These are phyloP conservation scores for Heliconius ethilla DNA, from an alignment of 2,888 invertebrate genomes.

Conservation along the genomic window DNA sequence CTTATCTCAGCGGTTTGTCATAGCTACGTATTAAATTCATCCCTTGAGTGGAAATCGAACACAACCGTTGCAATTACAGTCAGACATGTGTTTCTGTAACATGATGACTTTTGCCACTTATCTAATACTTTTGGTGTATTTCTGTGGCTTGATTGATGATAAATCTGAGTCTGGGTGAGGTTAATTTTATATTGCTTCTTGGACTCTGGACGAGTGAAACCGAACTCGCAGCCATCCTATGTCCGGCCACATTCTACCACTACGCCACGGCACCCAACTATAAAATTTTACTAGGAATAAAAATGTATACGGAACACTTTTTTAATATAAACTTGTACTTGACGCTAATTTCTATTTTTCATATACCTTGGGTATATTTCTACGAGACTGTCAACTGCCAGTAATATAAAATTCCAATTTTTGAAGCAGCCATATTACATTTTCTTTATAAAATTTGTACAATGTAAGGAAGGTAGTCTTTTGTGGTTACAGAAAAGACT, in stretches of 20 bases:
- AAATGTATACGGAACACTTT: neutral
- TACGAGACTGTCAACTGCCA: constrained; percentile 1
- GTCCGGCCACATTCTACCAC: neutral
- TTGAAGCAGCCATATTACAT: neutral
- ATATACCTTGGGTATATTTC: neutral
- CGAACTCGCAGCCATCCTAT: neutral
- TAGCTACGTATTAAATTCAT: too few relatives aligned
- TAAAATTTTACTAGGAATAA: neutral
- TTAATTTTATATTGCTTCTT: too few relatives aligned
- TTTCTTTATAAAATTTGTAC: neutral
- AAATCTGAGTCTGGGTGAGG: too few relatives aligned
- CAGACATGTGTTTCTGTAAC: too few relatives aligned
- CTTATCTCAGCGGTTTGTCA: neutral
- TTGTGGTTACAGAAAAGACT: neutral
- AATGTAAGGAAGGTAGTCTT: neutral
- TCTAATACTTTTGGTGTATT: too few relatives aligned
- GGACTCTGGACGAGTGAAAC: too few relatives aligned
- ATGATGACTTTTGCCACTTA: too few relatives aligned
- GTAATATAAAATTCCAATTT: constrained; percentile 2
- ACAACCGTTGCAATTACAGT: too few relatives aligned
- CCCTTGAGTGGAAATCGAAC: too few relatives aligned
- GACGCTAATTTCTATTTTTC: neutral
- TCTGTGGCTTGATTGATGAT: too few relatives aligned
- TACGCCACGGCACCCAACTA: neutral
- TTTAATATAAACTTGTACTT: neutral